Evolutionary conservation across 2,113 vertebrate genomes (phyloP), one percentile per base, ranked within the genome.

Genomic region (Ceyx melanurus): DNA sequence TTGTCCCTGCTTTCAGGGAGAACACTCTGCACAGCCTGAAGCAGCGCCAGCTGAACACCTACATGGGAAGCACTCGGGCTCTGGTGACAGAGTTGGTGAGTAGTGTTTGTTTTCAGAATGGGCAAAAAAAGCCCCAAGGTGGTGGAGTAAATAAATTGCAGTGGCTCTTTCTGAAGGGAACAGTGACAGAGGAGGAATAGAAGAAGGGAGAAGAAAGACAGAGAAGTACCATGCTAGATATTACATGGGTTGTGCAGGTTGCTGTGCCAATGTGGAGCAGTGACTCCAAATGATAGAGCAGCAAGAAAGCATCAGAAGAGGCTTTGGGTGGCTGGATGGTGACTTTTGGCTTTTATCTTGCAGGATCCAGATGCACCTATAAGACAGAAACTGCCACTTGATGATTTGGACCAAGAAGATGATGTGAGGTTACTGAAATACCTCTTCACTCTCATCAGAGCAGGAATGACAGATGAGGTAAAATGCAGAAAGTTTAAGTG

Each of bases 381-480:
- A 84, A 98, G 99, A 88, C 99, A 99, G 96, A 99, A 98, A 93
- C 97, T 99, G 72, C 99, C 99, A 1, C 98, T 99, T 87, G 99
- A 99, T 31, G 99, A 99, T 90, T 98, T 99, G 96, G 99, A 99
- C 97, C 95, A 98, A 92, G 99, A 99, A 96, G 99, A 99, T 11
- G 99, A 99, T 42, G 96, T 93, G 4, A 97, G 99, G 28, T 97
- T 99, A 79, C 96, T 99, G 76, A 99, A 99, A 91, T 99, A 99
- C 86, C 98, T 99, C 68, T 99, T 99, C 87, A 98, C 97, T 11
- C 98, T 99, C 50, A 98, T 99, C 90, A 98, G 99, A 96, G 99
- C 99, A 16, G 99, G 99, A 58, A 99, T 99, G 99, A 99, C 98
- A 1, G 99, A 99, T 60, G 99, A 99, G 98, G 99, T 99, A 92